Base-by-base conservation (phyloP, 1,140 invertebrate genomes). In the Piezodorus guildinii region DNA sequence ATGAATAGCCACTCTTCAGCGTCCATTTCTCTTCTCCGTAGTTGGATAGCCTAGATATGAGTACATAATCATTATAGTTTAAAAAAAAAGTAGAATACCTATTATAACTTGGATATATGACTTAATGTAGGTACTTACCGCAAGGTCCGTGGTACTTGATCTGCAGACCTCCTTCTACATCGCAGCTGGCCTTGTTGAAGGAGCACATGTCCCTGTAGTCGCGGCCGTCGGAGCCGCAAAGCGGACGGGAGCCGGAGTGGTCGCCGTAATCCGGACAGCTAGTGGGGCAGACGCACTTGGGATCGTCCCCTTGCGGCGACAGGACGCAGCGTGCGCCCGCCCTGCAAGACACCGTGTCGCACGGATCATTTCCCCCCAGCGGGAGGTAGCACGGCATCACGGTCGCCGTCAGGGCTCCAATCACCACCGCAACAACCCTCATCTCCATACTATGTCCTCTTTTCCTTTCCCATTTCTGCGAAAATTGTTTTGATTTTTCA, bases 91-190 rank as follows among this genome's bases (percentile, higher is more conserved):
- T n/a, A n/a, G n/a, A n/a, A n/a, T n/a, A n/a, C n/a, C n/a, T n/a
- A n/a, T n/a, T n/a, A n/a, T n/a, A n/a, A n/a, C n/a, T n/a, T n/a
- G n/a, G n/a, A 30, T 49, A 21, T 49, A 19, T 2, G 12, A 8
- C 6, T 17, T 19, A n/a, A 8, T 21, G 44, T 25, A 14, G 60
- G 43, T 67, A 83, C 87, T 84, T 75, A 95, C 91, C 91, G 76
- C 92, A 95, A 79, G 88, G 90, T 51, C 92, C 92, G 63, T 81
- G 80, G 75, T 88, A 94, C 72, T 89, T 90, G 70, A 92, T 82
- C n/a, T 82, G 84, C 70, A 95, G 87, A 73, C 90, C 88, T 60
- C 78, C 79, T 66, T 84, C 82, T 16, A 80, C 75, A 21, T 79
- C 77, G 75, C 91, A 95, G 0, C 90, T 85, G n/a, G 82, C 80